Conservation (phyloP, 2,888 invertebrate species). For the Macropis europaea region DNA sequence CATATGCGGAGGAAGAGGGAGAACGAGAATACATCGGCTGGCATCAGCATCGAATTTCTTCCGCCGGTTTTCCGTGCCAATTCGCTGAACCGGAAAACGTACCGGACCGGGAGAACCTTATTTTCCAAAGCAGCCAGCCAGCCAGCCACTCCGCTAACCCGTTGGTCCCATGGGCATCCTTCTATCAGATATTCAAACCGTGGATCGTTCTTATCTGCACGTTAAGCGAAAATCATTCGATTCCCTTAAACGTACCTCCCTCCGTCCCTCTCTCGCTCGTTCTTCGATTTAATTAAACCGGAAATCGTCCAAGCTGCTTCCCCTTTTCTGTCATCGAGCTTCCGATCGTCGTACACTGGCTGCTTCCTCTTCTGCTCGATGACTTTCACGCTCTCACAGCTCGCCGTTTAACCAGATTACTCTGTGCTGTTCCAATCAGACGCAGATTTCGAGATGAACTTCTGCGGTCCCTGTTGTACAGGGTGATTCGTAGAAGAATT, state of each 20-base stretch:
- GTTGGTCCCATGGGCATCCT: slow-evolving; percentile 38
- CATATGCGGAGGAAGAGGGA: slow-evolving; percentile 35
- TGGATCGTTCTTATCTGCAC: slow-evolving; percentile 51
- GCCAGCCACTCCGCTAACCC: too few species aligned
- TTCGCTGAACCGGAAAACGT: slow-evolving; percentile 49
- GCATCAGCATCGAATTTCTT: slow-evolving; percentile 46
- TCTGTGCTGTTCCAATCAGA: too few species aligned
- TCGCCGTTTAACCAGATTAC: too few species aligned
- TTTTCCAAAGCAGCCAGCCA: slow-evolving; percentile 48
- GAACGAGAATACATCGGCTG: slow-evolving; percentile 32
- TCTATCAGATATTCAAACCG: slow-evolving; percentile 53
- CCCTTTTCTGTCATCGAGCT: not conserved
- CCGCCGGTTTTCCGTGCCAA: slow-evolving; percentile 43
- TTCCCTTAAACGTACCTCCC: slow-evolving; percentile 35
- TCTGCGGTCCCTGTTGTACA: too few species aligned
- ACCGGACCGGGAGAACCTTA: slow-evolving; percentile 41
- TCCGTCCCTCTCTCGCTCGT: not conserved
- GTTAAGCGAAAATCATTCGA: slow-evolving; percentile 54
- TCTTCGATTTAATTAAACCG: slow-evolving; percentile 37
- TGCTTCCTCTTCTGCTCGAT: too few species aligned
- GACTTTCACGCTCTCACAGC: too few species aligned
- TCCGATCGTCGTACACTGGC: too few species aligned
- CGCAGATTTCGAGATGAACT: too few species aligned
- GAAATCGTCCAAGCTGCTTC: slow-evolving; percentile 20
- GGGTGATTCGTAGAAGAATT: too few species aligned